Base-by-base conservation (phyloP, 2,113 vertebrate genomes). In the Rhinoptilus africanus region DNA sequence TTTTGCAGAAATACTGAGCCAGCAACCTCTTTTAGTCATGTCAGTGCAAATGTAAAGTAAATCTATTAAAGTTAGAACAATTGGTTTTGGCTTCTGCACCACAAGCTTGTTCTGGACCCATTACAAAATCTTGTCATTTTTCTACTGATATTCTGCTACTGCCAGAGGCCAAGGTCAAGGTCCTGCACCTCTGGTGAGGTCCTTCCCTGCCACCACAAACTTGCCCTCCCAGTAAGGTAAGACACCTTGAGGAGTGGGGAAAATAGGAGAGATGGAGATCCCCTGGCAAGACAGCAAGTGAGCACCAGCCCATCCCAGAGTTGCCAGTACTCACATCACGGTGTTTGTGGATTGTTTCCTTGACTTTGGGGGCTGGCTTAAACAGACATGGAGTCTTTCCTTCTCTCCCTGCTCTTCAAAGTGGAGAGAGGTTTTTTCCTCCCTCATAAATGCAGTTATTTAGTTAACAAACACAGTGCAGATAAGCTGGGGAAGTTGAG, bases 1-100 rank as follows among this genome's bases (percentile, higher is more conserved):
- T 96, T 93, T 91, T 92, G n/a, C 74, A 79, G 81, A 92, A 94
- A 68, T 82, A 91, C 89, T 73, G 81, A 91, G 92, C 89, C 77
- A 96, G 77, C 77, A 96, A 82, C 66, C 50, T 41, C 93, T 85
- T 92, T 92, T 60, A 93, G 84, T 82, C 51, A 85, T 64, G 77
- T 93, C 94, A 88, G 23, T 94, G 72, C 80, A 89, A 89, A 96
- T 85, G 77, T 56, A 75, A 56, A 82, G 19, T 81, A 96, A 96
- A 95, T 81, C 80, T 64, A 41, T 94, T 95, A 68, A 48, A 93
- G 72, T 37, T 10, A 68, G 73, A 92, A 71, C 50, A 74, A 34
- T 5, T 85, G 51, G 53, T 39, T 91, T 95, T 95, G 89, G 81
- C 89, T 95, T 89, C 62, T 39, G 56, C 13, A 32, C 32, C 3